phyloP scores from a whole-genome alignment of 2,113 vertebrate genomes.

The Macquaria ambigua region DNA sequence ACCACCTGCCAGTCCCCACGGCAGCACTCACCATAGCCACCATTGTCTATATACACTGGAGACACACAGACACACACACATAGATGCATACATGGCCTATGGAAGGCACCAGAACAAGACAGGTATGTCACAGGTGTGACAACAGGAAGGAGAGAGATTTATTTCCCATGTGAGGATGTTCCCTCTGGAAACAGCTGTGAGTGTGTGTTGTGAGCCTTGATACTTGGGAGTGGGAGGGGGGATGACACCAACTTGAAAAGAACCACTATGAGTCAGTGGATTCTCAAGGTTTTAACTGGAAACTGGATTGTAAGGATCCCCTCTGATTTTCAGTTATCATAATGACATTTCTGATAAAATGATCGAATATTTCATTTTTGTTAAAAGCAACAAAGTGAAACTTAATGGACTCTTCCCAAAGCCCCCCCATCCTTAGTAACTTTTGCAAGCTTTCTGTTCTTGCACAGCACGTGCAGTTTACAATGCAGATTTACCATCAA shows the following conservation, averaged over 20 bases:
- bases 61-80: neutral
- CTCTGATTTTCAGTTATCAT: neutral
- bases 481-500: neutral
- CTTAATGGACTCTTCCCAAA: too few relatives aligned
- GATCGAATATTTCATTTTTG: neutral
- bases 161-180: conserved; percentile 35
- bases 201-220: conserved; percentile 6
- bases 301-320: neutral
- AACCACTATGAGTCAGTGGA: neutral
- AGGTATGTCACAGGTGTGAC: conserved; percentile 40
- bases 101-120: conserved; percentile 1
- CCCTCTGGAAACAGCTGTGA: conserved; percentile 11
- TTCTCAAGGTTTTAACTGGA: neutral
- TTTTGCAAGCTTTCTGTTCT: neutral
- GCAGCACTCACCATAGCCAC: conserved; percentile 49
- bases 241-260: conserved; percentile 26
- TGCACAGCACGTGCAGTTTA: neutral
- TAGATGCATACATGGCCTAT: neutral
- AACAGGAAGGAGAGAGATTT: conserved; percentile 38
- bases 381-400: neutral
- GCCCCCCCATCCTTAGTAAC: neutral
- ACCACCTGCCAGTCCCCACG: conserved; percentile 42
- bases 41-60: neutral
- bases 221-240: neutral
- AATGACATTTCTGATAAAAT: neutral